A percentile compares a stretch with the other conserved stretches of the same genome.
These are phyloP conservation scores for Betta splendens DNA, from an alignment of 2,797 vertebrate genomes.

Conservation along the genomic window DNA sequence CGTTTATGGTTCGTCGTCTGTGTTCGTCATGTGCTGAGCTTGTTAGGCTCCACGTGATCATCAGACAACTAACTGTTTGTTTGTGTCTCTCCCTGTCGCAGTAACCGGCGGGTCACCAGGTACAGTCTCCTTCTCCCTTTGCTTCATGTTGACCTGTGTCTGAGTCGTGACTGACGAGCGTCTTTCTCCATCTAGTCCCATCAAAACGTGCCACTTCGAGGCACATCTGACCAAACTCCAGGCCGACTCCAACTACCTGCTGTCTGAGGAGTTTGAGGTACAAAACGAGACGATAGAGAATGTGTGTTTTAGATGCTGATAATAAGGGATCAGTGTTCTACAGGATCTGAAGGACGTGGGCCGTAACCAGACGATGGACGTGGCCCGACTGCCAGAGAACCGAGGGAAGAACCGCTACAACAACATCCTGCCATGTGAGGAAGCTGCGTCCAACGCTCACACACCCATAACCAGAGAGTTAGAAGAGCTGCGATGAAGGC, in stretches of 20 bases:
- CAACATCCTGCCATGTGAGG: slow-evolving; percentile 97
- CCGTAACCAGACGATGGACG: slow-evolving; percentile 90
- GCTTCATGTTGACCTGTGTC: neutral
- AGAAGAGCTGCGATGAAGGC: too few relatives aligned
- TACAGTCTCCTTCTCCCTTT: slow-evolving; percentile 55
- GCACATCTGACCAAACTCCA: slow-evolving; percentile 91
- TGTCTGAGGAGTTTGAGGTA: slow-evolving; percentile 98
- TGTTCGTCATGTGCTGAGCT: too few relatives aligned
- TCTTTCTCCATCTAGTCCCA: slow-evolving; percentile 79
- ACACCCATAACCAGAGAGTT: too few relatives aligned
- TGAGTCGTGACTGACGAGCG: fast-evolving
- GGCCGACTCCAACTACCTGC: slow-evolving; percentile 94
- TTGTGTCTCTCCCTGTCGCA: slow-evolving; percentile 73
- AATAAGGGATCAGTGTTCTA: too few relatives aligned
- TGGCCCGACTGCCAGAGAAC: slow-evolving; percentile 91
- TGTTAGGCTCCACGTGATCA: too few relatives aligned
- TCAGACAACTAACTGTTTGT: too few relatives aligned
- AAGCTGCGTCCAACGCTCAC: too few relatives aligned
- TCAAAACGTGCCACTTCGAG: slow-evolving; percentile 91
- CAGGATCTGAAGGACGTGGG: slow-evolving; percentile 95
- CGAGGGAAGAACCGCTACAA: slow-evolving; percentile 98
- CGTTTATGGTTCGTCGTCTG: too few relatives aligned
- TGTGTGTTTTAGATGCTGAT: too few relatives aligned
- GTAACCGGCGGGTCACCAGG: slow-evolving; percentile 89
- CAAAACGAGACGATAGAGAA: too few relatives aligned